Percentiles rank a stretch among this genome's conserved stretches.
These are phyloP conservation scores for Spea multiplicata DNA, from an alignment of 2,113 vertebrate species.

Conservation along the genomic window DNA sequence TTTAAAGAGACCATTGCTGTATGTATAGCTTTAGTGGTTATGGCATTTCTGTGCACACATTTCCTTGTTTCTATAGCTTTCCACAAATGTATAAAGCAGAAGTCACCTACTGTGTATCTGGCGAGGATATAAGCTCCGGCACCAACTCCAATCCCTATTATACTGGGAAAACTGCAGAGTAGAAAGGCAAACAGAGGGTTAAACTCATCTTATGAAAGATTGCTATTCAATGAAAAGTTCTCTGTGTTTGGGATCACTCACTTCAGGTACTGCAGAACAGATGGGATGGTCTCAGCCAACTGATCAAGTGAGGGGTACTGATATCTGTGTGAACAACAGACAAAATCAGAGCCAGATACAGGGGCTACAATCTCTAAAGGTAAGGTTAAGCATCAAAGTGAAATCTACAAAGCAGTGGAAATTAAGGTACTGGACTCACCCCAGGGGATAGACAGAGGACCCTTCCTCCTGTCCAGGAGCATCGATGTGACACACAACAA, in stretches of 20 bases:
- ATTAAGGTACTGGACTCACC: conserved; percentile 59
- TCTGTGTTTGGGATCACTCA: conserved; percentile 58
- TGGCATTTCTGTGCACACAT: too few relatives aligned
- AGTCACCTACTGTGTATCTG: conserved; percentile 75
- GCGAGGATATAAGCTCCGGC: conserved; percentile 82
- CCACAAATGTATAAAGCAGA: neutral
- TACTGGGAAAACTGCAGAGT: conserved; percentile 74
- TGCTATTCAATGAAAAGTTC: neutral
- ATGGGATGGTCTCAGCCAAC: conserved; percentile 84
- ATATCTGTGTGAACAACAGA: conserved; percentile 62
- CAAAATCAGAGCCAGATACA: neutral
- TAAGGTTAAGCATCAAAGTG: neutral
- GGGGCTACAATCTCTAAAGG: neutral
- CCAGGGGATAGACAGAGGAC: conserved; percentile 72
- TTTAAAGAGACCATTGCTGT: too few relatives aligned
- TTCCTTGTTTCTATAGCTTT: too few relatives aligned
- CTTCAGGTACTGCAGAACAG: conserved; percentile 85
- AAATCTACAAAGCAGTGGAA: neutral
- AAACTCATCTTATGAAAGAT: neutral
- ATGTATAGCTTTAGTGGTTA: too few relatives aligned
- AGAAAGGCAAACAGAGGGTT: conserved; percentile 12
- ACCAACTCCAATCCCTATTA: conserved; percentile 88
- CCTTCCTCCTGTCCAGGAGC: conserved; percentile 86
- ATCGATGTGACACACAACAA: conserved; percentile 83
- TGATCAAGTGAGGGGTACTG: conserved; percentile 87